phyloP scores from a whole-genome alignment of 92 coral and sea anemone genomes.

The Paramuricea clavata region DNA sequence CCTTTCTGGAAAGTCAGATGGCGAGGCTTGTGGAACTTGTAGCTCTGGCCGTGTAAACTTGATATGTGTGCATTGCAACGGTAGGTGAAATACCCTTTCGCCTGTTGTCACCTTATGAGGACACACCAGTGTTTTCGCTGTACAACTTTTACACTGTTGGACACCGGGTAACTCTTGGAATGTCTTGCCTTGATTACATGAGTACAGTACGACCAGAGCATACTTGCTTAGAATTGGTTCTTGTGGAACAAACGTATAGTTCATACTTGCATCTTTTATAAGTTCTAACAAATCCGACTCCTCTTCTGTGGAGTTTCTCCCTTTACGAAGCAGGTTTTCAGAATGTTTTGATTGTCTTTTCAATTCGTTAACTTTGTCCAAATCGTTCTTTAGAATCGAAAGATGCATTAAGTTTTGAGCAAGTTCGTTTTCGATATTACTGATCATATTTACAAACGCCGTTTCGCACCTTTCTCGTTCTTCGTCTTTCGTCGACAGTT shows the following conservation, averaged over 20 bases:
- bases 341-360: constrained; percentile 49
- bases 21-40: constrained; percentile 41
- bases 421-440: constrained; percentile 87
- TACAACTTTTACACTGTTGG: constrained; percentile 92
- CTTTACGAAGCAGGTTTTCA: neutral
- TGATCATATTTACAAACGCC: constrained; percentile 77
- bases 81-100: constrained; percentile 83
- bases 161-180: constrained; percentile 95
- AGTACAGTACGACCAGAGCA: constrained; percentile 89
- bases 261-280: constrained; percentile 83
- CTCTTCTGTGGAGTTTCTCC: constrained; percentile 61
- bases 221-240: constrained; percentile 93
- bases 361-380: constrained; percentile 72
- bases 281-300: constrained; percentile 93
- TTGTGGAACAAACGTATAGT: constrained; percentile 91
- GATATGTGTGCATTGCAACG: constrained; percentile 93
- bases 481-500: neutral
- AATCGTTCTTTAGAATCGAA: constrained; percentile 81
- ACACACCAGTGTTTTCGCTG: constrained; percentile 89
- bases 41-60: constrained; percentile 91
- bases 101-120: constrained; percentile 87
- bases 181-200: constrained; percentile 97
- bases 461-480: constrained; percentile 22
- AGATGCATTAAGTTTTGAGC: constrained; percentile 83
- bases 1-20: neutral